Evolutionary conservation across 2,797 vertebrate species (phyloP).

Genomic region (Cetoscarus ocellatus): DNA sequence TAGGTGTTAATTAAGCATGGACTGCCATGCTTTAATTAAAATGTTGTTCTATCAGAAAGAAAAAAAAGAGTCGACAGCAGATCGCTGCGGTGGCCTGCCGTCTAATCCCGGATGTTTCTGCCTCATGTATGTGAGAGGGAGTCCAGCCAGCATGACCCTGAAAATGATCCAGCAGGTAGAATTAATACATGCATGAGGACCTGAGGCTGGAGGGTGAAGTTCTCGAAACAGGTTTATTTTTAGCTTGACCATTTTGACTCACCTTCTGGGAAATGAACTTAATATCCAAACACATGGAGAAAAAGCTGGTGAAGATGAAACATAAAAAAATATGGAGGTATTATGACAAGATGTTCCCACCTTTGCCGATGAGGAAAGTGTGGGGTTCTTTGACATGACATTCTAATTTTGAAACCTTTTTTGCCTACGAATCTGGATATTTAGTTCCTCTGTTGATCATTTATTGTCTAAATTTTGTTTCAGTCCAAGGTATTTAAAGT

Average conservation of each 20-base stretch:
- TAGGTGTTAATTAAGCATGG: slow-evolving; percentile 66
- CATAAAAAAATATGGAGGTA: neutral
- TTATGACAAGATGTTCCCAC: neutral
- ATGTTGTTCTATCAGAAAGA: slow-evolving; percentile 28
- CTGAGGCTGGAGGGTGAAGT: neutral
- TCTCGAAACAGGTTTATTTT: slow-evolving; percentile 4
- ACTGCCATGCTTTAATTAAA: slow-evolving; percentile 60
- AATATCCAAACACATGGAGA: neutral
- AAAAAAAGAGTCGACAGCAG: slow-evolving; percentile 32
- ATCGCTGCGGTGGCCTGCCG: slow-evolving; percentile 25
- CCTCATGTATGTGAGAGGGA: slow-evolving; percentile 6
- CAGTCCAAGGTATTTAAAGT: too few relatives aligned
- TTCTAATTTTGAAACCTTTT: slow-evolving; percentile 41
- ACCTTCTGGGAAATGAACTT: neutral
- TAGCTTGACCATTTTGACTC: slow-evolving; percentile 7
- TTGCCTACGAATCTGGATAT: neutral
- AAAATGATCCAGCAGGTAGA: slow-evolving; percentile 4
- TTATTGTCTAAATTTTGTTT: too few relatives aligned
- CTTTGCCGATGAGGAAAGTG: neutral
- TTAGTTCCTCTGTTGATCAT: too few relatives aligned
- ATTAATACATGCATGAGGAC: neutral
- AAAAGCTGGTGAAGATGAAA: neutral
- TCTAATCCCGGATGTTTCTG: slow-evolving; percentile 22
- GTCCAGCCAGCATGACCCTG: slow-evolving; percentile 23
- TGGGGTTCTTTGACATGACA: slow-evolving; percentile 2